phyloP scores from a whole-genome alignment of 2,888 invertebrate species.

The Drosophila trichaetosa region DNA sequence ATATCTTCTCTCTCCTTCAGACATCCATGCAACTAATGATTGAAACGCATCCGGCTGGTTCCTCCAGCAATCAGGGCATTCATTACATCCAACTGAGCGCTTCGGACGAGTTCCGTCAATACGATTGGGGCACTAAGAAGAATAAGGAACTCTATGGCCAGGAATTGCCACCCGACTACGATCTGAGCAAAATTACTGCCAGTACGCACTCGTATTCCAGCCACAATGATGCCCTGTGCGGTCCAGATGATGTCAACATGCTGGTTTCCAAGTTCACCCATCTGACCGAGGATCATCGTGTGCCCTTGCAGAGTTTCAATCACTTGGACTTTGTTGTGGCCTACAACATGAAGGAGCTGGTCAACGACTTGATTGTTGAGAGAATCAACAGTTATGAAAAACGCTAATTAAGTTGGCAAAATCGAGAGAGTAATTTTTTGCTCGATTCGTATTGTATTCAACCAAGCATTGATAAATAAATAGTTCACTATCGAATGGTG shows the following conservation, averaged over 20 bases:
- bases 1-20: slow-evolving; percentile 26
- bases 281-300: slow-evolving; percentile 74
- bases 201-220: slow-evolving; percentile 78
- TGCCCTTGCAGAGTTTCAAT: slow-evolving; percentile 77
- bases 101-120: slow-evolving; percentile 77
- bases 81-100: slow-evolving; percentile 75
- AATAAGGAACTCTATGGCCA: slow-evolving; percentile 71
- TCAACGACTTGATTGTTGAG: slow-evolving; percentile 73
- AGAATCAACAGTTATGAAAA: slow-evolving; percentile 60
- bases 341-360: slow-evolving; percentile 69
- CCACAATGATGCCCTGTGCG: slow-evolving; percentile 77
- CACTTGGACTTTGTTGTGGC: slow-evolving; percentile 82
- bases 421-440: background rate
- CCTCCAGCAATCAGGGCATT: slow-evolving; percentile 80
- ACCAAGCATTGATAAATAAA: background rate
- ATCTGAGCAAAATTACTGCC: slow-evolving; percentile 73
- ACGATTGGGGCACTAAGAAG: slow-evolving; percentile 76
- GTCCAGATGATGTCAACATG: slow-evolving; percentile 74
- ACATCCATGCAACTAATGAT: slow-evolving; percentile 68
- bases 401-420: slow-evolving; percentile 21
- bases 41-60: slow-evolving; percentile 81
- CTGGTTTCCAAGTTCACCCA: slow-evolving; percentile 60
- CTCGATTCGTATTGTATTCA: background rate
- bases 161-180: slow-evolving; percentile 74
- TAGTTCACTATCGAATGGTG: background rate